These are phyloP conservation scores for Psittacula derbiana DNA, from an alignment of 2,797 vertebrate species.

Conservation along the genomic window DNA sequence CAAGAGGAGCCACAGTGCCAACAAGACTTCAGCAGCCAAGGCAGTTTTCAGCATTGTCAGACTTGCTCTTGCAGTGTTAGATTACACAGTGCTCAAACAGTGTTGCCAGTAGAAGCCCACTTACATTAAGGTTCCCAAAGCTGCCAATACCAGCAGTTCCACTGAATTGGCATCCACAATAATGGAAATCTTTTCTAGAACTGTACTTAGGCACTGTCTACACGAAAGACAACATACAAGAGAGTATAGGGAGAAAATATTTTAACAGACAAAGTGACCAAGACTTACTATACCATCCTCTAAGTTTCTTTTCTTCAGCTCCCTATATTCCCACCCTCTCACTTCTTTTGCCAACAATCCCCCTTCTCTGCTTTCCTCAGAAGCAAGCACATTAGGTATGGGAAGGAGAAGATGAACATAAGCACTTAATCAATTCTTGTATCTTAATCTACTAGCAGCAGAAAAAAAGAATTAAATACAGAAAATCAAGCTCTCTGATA, in stretches of 20 bases:
- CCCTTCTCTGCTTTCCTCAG: background rate
- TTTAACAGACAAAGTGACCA: constrained; percentile 39
- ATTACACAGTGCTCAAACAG: constrained; percentile 53
- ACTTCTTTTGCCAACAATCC: background rate
- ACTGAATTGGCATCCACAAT: constrained; percentile 69
- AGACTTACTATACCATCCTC: background rate
- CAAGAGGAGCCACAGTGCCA: constrained; percentile 44
- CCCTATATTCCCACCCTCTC: background rate
- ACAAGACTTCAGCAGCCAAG: constrained; percentile 52
- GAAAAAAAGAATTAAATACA: background rate
- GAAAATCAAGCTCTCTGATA: background rate
- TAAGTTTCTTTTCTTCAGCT: background rate
- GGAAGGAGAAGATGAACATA: background rate
- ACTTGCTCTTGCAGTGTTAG: constrained; percentile 63
- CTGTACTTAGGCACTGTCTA: constrained; percentile 66
- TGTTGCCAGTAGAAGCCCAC: constrained; percentile 61
- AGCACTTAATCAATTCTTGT: background rate
- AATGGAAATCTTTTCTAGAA: constrained; percentile 70
- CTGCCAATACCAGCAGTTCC: constrained; percentile 64
- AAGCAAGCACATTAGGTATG: background rate
- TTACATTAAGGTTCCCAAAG: constrained; percentile 66
- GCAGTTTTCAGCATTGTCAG: constrained; percentile 61
- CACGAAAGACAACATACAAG: constrained; percentile 63
- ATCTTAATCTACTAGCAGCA: background rate
- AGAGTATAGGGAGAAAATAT: constrained; percentile 49